Conservation (phyloP, 1,140 invertebrate genomes). For the Pomacea maculata region DNA sequence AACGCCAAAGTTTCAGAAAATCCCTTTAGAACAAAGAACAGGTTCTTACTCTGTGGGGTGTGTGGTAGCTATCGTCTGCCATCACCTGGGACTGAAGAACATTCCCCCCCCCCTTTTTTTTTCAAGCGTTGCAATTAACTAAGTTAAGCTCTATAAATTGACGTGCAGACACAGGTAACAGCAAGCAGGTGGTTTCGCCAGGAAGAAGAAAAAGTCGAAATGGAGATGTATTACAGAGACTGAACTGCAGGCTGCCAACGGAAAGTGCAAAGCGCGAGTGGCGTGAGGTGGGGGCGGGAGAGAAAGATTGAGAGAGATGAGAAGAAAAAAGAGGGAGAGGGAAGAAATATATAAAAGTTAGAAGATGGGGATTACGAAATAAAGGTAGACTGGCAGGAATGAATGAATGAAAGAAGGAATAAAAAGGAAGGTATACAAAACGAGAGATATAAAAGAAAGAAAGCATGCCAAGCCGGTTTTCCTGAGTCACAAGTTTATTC, state of each 20-base stretch:
- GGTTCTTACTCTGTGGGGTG: too few relatives aligned
- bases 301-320: slow-evolving; percentile 14
- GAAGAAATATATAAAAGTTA: neutral
- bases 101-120: neutral
- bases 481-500: too few relatives aligned
- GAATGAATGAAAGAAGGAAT: neutral
- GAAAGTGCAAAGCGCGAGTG: neutral
- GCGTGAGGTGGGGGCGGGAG: neutral
- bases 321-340: neutral
- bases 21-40: too few relatives aligned
- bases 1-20: neutral
- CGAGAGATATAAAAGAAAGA: neutral
- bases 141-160: neutral
- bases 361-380: neutral
- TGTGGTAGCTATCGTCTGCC: slow-evolving; percentile 54
- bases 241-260: neutral
- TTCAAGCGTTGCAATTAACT: neutral
- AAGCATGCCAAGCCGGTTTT: neutral
- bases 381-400: too few relatives aligned
- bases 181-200: neutral
- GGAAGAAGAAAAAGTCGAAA: neutral
- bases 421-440: too few relatives aligned
- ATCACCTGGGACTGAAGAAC: slow-evolving; percentile 65
- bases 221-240: neutral
- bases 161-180: neutral